Evolutionary conservation across 2,888 invertebrate genomes (phyloP).

Genomic region (Chrysopilus asiliformis): DNA sequence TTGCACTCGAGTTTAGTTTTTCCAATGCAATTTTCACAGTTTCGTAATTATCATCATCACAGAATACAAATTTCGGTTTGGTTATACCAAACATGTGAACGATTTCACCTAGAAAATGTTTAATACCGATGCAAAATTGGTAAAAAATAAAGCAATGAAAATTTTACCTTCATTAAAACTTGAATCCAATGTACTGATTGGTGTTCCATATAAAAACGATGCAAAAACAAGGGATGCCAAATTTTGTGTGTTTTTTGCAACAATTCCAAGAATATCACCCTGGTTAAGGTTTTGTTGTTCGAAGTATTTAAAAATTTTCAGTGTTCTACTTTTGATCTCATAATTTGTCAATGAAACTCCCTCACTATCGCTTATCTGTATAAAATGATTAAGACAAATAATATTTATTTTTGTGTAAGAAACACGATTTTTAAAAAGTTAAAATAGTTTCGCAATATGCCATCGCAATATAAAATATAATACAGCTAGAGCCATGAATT

Average conservation of each 20-base stretch:
- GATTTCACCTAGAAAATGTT: slow-evolving; percentile 24
- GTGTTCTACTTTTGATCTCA: slow-evolving; percentile 20
- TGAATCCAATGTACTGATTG: slow-evolving; percentile 28
- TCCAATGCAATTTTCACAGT: slow-evolving; percentile 18
- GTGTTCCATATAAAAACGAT: slow-evolving; percentile 26
- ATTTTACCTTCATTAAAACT: slow-evolving; percentile 23
- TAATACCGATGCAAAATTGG: too few relatives aligned
- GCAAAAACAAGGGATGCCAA: slow-evolving; percentile 28
- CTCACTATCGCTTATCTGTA: slow-evolving; percentile 28
- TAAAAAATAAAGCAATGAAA: not conserved
- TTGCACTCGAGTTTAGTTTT: slow-evolving; percentile 18
- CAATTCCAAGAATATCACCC: slow-evolving; percentile 29
- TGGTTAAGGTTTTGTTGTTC: slow-evolving; percentile 20
- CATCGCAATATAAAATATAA: too few relatives aligned
- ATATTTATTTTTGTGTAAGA: too few relatives aligned
- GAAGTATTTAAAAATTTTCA: slow-evolving; percentile 6
- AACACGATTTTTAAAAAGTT: too few relatives aligned
- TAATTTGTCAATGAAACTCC: slow-evolving; percentile 25
- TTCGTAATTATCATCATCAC: slow-evolving; percentile 25
- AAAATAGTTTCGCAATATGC: too few relatives aligned
- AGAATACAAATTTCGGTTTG: slow-evolving; percentile 29
- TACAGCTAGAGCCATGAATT: too few relatives aligned
- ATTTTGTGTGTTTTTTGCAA: slow-evolving; percentile 25
- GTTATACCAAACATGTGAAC: slow-evolving; percentile 27
- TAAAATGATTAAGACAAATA: too few relatives aligned